These are phyloP conservation scores for Silurus glanis DNA, from an alignment of 2,113 vertebrate species.

Conservation along the genomic window DNA sequence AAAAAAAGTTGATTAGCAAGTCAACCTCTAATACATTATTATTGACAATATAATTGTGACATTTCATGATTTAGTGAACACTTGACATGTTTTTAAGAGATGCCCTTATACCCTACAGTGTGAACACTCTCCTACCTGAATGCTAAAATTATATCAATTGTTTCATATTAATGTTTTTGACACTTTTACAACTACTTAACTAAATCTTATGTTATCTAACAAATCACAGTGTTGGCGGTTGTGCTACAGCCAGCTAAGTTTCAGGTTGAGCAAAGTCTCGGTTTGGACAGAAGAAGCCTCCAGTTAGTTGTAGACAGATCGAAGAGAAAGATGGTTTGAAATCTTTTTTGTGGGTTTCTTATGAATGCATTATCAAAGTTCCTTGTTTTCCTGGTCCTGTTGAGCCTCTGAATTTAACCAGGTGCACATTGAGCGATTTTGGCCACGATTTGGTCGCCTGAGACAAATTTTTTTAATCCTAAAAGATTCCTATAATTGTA, in stretches of 20 bases:
- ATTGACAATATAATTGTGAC: not conserved
- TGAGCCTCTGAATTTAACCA: too few species aligned
- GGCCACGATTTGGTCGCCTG: too few species aligned
- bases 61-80: not conserved
- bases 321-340: not conserved
- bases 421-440: too few species aligned
- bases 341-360: not conserved
- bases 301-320: not conserved
- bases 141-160: too few species aligned
- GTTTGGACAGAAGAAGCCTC: not conserved
- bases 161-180: not conserved
- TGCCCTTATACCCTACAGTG: not conserved
- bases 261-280: not conserved
- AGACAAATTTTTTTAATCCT: too few species aligned
- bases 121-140: too few species aligned
- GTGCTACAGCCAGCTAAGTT: not conserved
- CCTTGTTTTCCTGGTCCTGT: not conserved
- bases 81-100: not conserved
- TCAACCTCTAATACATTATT: too few species aligned
- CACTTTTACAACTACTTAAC: not conserved
- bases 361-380: not conserved
- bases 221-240: not conserved
- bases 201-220: not conserved
- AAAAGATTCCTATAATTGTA: too few species aligned
- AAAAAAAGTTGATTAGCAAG: too few species aligned